These are phyloP conservation scores for Poeciliopsis presidionis DNA, from an alignment of 2,797 vertebrate genomes.

Conservation along the genomic window DNA sequence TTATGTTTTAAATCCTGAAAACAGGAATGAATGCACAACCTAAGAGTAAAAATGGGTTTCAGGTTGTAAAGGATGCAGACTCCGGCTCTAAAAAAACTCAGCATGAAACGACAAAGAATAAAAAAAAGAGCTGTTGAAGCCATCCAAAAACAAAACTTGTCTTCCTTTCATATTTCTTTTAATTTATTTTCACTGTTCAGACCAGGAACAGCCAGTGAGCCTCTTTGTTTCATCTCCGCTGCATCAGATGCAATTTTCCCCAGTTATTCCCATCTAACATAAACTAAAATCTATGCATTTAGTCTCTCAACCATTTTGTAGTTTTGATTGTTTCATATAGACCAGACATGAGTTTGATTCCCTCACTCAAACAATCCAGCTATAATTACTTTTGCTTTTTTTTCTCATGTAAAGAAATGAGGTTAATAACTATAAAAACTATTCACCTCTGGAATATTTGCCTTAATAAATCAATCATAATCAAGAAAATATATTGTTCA, in stretches of 20 bases:
- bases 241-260: neutral
- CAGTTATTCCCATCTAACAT: neutral
- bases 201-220: neutral
- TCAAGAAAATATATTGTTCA: neutral
- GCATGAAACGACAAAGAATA: neutral
- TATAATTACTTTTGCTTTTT: too few relatives aligned
- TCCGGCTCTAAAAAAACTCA: neutral
- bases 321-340: neutral
- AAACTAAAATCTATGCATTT: neutral
- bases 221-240: neutral
- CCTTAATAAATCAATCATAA: too few relatives aligned
- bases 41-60: too few relatives aligned
- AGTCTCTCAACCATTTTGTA: neutral
- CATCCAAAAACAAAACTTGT: neutral
- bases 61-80: too few relatives aligned
- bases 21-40: too few relatives aligned
- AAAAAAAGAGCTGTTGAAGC: neutral
- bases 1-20: too few relatives aligned
- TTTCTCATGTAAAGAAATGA: neutral
- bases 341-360: too few relatives aligned
- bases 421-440: neutral
- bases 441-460: neutral
- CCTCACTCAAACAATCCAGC: too few relatives aligned
- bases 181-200: neutral
- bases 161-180: neutral